Evolutionary conservation across 2,888 invertebrate genomes (phyloP), one percentile per base, ranked within the genome.

Genomic region (Fabriciana adippe): DNA sequence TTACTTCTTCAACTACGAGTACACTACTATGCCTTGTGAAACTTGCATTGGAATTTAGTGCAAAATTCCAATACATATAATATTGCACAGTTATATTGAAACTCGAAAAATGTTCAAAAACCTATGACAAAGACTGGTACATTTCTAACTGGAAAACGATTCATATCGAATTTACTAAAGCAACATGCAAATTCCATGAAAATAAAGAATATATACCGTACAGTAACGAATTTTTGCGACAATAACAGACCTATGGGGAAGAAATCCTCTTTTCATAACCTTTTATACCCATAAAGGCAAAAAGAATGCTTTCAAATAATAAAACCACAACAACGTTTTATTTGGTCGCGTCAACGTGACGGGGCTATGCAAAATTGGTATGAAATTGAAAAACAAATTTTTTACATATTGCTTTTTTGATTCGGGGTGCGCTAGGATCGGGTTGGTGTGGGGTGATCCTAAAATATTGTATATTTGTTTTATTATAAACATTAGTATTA

Each of bases 381-480:
- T 85, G 90, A 88, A 92, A 92, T 92, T 92, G 92, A 92, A 92
- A 92, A 90, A 91, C 92, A 92, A 92, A 92, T 92, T 90, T 87
- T 90, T 90, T 91, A 89, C 91, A 90, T 92, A 92, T 92, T 92
- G 92, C 90, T 88, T 91, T 90, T 91, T 88, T 87, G 83, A 82
- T 83, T 82, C 78, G 76, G 75, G 73, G 75, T 74, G 75, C 72
- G 74, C 66, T 73, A 73, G 63, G 73, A 72, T 74, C 71, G 75
- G 76, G 76, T 78, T 79, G 74, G 67, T 67, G 72, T 56, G 31
- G 82, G 76, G 66, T 70, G 80, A 87, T 85, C 87, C 86, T 80
- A 15, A 61, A 61, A 61, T n/a, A n/a, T 31, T n/a, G 15, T 35
- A 15, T 35, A 55, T 56, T 50, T 13, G 18, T 31, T 16, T 8